These are phyloP conservation scores for Archocentrus centrarchus DNA, from an alignment of 2,113 vertebrate species.

Conservation along the genomic window DNA sequence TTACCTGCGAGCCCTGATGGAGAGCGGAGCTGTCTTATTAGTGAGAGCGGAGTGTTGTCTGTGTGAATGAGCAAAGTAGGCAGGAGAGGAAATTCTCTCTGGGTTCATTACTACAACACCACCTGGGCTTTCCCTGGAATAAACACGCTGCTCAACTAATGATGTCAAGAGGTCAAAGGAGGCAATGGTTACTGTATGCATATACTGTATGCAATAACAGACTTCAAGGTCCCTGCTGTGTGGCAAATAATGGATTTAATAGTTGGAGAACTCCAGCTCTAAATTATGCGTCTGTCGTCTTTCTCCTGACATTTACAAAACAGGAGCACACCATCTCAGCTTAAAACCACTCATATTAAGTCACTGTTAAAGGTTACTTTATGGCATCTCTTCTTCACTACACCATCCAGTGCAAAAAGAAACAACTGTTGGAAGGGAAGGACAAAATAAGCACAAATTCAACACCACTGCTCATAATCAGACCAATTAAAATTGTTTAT, in stretches of 20 bases:
- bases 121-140: slow-evolving; percentile 49
- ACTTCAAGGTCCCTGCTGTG: not conserved
- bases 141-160: slow-evolving; percentile 40
- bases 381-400: not conserved
- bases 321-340: not conserved
- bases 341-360: not conserved
- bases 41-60: not conserved
- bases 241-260: not conserved
- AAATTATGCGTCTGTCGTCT: not conserved
- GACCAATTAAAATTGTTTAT: not conserved
- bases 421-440: not conserved
- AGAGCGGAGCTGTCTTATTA: slow-evolving; percentile 20
- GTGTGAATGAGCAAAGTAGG: slow-evolving; percentile 33
- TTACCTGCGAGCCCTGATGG: slow-evolving; percentile 17
- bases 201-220: slow-evolving; percentile 5
- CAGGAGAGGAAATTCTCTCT: slow-evolving; percentile 13
- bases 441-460: not conserved
- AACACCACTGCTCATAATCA: not conserved
- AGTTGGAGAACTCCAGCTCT: not conserved
- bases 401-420: not conserved
- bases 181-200: not conserved
- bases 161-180: slow-evolving; percentile 36
- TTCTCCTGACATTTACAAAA: slow-evolving; percentile 17
- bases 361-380: not conserved
- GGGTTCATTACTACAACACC: slow-evolving; percentile 35